These are phyloP conservation scores for Diplodus puntazzo DNA, from an alignment of 2,797 vertebrate species.

Conservation along the genomic window DNA sequence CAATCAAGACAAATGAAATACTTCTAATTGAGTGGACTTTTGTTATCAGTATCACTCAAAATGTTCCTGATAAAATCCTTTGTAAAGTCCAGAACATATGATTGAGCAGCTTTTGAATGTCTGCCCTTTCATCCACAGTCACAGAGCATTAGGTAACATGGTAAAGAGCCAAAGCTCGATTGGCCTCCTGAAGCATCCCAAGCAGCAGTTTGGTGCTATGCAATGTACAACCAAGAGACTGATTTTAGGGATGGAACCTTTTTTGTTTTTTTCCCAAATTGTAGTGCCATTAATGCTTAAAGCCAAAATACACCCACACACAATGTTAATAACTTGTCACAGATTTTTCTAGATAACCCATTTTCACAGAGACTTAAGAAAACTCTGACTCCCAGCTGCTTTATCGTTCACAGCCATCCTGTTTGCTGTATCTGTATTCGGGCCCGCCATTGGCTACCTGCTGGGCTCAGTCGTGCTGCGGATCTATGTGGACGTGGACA, in stretches of 20 bases:
- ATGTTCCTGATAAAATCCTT: neutral
- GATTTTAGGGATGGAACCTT: neutral
- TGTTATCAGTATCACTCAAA: too few relatives aligned
- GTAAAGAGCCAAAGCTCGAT: too few relatives aligned
- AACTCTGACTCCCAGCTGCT: constrained; percentile 29
- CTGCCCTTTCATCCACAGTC: neutral
- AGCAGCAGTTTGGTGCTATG: too few relatives aligned
- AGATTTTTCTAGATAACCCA: neutral
- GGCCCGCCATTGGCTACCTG: constrained; percentile 94
- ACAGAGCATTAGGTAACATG: neutral
- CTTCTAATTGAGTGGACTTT: too few relatives aligned
- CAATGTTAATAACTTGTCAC: neutral
- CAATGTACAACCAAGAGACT: neutral
- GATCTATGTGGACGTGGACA: constrained; percentile 93
- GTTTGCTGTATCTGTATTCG: constrained; percentile 94
- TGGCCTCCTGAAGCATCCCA: too few relatives aligned
- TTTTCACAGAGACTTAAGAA: neutral
- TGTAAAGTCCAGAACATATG: neutral
- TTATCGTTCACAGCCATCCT: constrained; percentile 89
- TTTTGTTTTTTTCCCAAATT: neutral
- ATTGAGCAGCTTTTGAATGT: neutral
- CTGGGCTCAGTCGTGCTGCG: constrained; percentile 90
- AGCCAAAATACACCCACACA: neutral
- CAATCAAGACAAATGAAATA: neutral
- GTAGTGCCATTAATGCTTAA: neutral